phyloP scores from a whole-genome alignment of 2,113 vertebrate species.

The Ailurus styani region DNA sequence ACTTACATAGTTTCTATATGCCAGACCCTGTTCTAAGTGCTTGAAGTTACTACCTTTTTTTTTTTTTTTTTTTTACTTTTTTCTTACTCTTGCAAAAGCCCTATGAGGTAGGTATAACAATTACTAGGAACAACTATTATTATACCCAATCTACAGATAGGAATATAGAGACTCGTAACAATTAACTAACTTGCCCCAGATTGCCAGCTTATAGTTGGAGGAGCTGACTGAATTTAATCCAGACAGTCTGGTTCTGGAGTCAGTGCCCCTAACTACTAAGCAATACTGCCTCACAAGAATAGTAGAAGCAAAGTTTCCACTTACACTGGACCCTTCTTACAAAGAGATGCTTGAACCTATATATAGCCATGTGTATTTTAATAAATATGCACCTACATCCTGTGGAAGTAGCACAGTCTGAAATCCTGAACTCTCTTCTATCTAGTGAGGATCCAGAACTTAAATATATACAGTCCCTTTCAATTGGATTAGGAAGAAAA shows the following conservation, averaged over 20 bases:
- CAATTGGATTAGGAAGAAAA: background rate
- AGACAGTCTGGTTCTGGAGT: background rate
- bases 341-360: background rate
- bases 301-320: background rate
- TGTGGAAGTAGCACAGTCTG: background rate
- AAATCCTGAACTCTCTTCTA: background rate
- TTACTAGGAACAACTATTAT: background rate
- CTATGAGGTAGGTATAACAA: background rate
- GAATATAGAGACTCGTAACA: background rate
- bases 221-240: background rate
- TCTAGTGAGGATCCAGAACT: background rate
- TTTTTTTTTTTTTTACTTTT: background rate
- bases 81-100: background rate
- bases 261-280: background rate
- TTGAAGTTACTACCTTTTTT: background rate
- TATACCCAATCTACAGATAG: background rate
- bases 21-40: background rate
- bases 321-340: background rate
- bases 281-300: background rate
- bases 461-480: background rate
- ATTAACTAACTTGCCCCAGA: background rate
- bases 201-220: background rate
- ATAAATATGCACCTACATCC: background rate
- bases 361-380: background rate
- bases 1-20: background rate